These are phyloP conservation scores for Sipha maydis DNA, from an alignment of 2,888 invertebrate species.

Conservation along the genomic window DNA sequence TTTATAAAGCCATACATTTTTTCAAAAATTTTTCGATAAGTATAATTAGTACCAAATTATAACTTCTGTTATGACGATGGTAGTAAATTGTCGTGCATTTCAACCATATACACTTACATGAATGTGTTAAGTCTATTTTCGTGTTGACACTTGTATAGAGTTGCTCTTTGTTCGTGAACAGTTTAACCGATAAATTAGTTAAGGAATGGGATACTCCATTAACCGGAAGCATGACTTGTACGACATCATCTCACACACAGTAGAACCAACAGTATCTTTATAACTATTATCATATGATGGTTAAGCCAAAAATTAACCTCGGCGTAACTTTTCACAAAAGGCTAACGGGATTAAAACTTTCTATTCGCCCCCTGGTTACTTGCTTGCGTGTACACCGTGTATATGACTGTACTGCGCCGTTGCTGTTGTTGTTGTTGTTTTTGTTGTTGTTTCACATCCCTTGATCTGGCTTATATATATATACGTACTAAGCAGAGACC, in stretches of 20 bases:
- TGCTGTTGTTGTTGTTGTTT: not conserved
- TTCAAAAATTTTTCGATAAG: not conserved
- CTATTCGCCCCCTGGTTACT: not conserved
- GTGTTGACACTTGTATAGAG: conserved; percentile 4
- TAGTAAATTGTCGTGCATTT: not conserved
- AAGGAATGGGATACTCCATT: not conserved
- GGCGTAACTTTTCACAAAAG: conserved; percentile 49
- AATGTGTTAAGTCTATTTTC: conserved; percentile 13
- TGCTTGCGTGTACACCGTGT: not conserved
- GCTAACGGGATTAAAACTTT: conserved; percentile 57
- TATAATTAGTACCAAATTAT: conserved; percentile 1
- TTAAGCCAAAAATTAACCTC: conserved; percentile 54
- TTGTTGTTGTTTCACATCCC: not conserved
- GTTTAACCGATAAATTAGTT: conserved; percentile 23
- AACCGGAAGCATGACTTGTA: conserved; percentile 22
- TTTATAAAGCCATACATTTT: too few relatives aligned
- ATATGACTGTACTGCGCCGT: not conserved
- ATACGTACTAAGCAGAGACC: not conserved
- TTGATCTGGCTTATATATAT: not conserved
- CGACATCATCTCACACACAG: not conserved
- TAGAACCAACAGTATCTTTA: not conserved
- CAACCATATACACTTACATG: not conserved
- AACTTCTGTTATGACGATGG: not conserved
- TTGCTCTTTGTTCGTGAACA: not conserved
- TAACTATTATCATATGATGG: not conserved